phyloP scores from a whole-genome alignment of 1,140 invertebrate genomes.

The Ganaspis sp. region DNA sequence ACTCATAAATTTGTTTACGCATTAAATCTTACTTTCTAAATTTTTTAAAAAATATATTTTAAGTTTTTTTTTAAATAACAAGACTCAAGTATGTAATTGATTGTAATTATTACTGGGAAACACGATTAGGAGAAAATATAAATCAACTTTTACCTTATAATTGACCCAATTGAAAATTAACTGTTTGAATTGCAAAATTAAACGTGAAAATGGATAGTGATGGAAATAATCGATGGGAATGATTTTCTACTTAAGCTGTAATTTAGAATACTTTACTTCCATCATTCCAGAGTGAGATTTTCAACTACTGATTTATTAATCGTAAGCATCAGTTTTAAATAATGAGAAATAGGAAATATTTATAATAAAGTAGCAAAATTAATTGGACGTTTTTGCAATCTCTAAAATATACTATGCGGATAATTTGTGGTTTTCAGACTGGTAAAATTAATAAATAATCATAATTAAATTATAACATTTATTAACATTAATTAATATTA shows the following conservation, averaged over 20 bases:
- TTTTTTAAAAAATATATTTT: too few relatives aligned
- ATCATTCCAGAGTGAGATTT: neutral
- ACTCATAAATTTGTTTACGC: too few relatives aligned
- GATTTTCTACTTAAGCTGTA: neutral
- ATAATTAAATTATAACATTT: too few relatives aligned
- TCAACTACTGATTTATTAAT: neutral
- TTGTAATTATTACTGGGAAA: neutral
- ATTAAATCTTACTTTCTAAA: neutral
- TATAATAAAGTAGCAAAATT: too few relatives aligned
- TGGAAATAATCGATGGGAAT: neutral
- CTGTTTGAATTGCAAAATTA: constrained; percentile 15
- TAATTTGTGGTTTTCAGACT: too few relatives aligned
- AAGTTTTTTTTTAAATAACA: neutral
- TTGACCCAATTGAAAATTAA: neutral
- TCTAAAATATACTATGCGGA: too few relatives aligned
- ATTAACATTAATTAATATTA: too few relatives aligned
- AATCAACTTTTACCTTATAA: constrained; percentile 8
- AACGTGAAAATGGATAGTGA: neutral
- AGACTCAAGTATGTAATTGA: neutral
- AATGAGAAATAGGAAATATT: neutral
- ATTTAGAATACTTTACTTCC: constrained; percentile 6
- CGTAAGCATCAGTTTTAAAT: neutral
- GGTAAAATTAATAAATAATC: too few relatives aligned
- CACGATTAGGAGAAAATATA: neutral
- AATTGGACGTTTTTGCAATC: too few relatives aligned